Evolutionary conservation across 2,797 vertebrate genomes (phyloP).

Genomic region (Cirrhinus molitorella): DNA sequence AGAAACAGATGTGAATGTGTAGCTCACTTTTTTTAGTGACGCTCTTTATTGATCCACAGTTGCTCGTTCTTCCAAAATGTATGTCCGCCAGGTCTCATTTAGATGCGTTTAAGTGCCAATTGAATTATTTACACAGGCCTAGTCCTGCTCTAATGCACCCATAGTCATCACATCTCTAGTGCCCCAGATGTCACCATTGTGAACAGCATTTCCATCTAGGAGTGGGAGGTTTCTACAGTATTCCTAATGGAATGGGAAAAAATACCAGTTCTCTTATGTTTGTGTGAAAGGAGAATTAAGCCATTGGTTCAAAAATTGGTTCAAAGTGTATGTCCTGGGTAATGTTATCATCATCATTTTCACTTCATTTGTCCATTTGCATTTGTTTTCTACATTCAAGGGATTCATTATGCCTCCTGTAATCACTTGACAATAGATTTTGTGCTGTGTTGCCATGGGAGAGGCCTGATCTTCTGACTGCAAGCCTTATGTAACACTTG

Average conservation of each 20-base stretch:
- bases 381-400: slow-evolving; percentile 62
- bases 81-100: slow-evolving; percentile 12
- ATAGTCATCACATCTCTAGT: background rate
- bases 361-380: slow-evolving; percentile 16
- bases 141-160: background rate
- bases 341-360: background rate
- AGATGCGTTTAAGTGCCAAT: background rate
- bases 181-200: background rate
- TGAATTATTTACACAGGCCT: slow-evolving; percentile 12
- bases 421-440: slow-evolving; percentile 69
- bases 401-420: slow-evolving; percentile 55
- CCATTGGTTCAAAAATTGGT: background rate
- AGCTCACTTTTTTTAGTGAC: background rate
- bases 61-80: background rate
- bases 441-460: slow-evolving; percentile 70
- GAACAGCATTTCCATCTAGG: background rate
- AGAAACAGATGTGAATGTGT: background rate
- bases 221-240: background rate
- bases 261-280: background rate
- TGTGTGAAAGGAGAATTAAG: background rate
- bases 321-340: background rate
- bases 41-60: background rate
- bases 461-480: slow-evolving; percentile 69
- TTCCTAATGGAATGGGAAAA: background rate
- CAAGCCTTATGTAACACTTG: slow-evolving; percentile 79